Evolutionary conservation across 35 echinoderm and acorn worm species (phyloP), one percentile per base, ranked within the genome.

Genomic region (Anneissia japonica): DNA sequence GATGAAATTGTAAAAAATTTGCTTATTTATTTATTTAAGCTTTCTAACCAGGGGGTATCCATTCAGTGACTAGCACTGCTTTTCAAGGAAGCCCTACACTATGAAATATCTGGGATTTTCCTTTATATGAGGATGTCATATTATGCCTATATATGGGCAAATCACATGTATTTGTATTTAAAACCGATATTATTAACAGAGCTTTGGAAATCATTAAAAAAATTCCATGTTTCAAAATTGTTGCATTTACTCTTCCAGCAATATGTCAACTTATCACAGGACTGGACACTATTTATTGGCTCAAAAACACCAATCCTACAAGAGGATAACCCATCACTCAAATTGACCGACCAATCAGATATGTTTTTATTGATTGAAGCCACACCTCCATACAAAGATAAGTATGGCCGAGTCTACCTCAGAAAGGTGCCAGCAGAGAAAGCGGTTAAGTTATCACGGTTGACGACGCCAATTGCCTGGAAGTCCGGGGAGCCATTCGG

Each of bases 241-340:
- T n/a, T 10, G 0, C 1, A 32, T 73, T 36, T 34, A 56, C 34
- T 40, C 33, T 74, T 73, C 32, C 87, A 97, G 95, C 95, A 97
- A 93, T 87, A 46, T 33, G 95, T 93, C 0, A 83, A 97, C 46
- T 77, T 97, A n/a, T 86, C 88, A 0, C 79, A 97, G 37, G 95
- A 97, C 13, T 97, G 95, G 95, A 97, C 95, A 17, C 93, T 92
- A 0, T 97, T 97, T 86, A 93, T 97, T 51, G 95, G 95, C 13
- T 89, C 89, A 0, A 41, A 83, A 9, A 56, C 79, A 4, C 76
- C 91, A 17, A n/a, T 81, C 37, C 34, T 79, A 0, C 36, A 74
- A 0, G 83, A 81, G 36, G 81, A 87, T 0, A 28, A 83, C 4
- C 72, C 77, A 29, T 73, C 81, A 46, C 33, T 23, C 6, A 80